A percentile compares a stretch with the other conserved stretches of the same genome.
Conservation (phyloP, 2,888 invertebrate genomes). For the Lissonota sp. region DNA sequence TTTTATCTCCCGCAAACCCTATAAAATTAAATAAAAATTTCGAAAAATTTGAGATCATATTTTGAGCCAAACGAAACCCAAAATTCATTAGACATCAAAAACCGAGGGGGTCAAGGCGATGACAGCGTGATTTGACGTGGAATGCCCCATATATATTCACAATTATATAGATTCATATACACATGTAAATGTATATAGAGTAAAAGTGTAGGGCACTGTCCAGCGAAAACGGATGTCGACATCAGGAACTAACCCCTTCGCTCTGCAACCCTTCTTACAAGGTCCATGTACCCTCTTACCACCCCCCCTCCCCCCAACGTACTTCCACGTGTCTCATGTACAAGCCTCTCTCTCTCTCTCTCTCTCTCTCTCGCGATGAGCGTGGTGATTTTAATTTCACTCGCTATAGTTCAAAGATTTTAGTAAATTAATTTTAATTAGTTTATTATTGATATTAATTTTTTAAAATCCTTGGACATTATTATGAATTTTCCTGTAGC, state of each 20-base stretch:
- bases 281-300: constrained; percentile 10
- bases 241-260: constrained; percentile 71
- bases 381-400: constrained; percentile 83
- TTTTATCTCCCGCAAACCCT: no score
- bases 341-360: constrained; percentile 5
- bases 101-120: no score
- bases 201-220: constrained; percentile 18
- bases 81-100: no score
- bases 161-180: constrained; percentile 12
- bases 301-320: constrained; percentile 45
- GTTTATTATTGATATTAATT: no score
- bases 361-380: constrained; percentile 49
- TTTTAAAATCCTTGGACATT: not conserved
- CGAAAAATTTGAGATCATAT: no score
- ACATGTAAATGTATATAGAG: not conserved
- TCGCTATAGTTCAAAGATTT: constrained; percentile 69
- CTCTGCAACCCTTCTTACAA: constrained; percentile 45
- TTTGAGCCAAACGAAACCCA: no score
- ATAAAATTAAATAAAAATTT: no score
- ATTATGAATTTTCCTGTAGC: not conserved
- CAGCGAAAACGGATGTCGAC: constrained; percentile 62
- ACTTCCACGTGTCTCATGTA: constrained; percentile 81
- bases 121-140: no score
- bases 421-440: no score
- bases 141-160: not conserved